Evolutionary conservation across 92 coral and sea anemone species (phyloP), one percentile per base, ranked within the genome.

Genomic region (Porites divaricata): DNA sequence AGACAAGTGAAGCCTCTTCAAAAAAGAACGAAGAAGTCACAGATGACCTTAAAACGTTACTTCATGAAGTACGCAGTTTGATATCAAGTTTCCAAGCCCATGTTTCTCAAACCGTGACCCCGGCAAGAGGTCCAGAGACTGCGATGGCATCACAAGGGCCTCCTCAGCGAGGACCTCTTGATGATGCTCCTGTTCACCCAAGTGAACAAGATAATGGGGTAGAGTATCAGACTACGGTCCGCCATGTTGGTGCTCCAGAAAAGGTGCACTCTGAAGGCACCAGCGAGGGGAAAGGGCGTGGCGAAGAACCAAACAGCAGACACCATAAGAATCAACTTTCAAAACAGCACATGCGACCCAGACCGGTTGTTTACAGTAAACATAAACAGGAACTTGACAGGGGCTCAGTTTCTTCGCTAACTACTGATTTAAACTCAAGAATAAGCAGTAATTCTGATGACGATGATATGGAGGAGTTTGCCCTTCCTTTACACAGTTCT

Each of bases 11-110:
- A 9, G 65, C 56, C 59, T 65, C 74, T 7, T 57, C 89, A 4
- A 67, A 13, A 67, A 76, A 73, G 67, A 81, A 81, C 88, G 83
- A 75, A 2, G 93, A 86, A 23, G 94, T 84, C 12, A 53, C 88
- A 50, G 87, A 91, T 10, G 98, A 94, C 77, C 90, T 94, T 57
- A 94, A 88, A 63, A 72, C 85, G 2, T 75, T 94, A 26, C 68
- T 94, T 15, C 90, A 84, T 52, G 98, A 94, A 72, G 95, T 94
- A 50, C 88, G 98, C 7, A 91, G 89, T 6, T 53, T 94, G 70
- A 92, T 94, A 63, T 87, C 84, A 54, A 92, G 92, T 63, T 94
- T 92, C 71, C 98, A 94, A 74, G 79, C 93, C 1, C 95, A 89
- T 75, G 87, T 87, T 1, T 83, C 84, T 53, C 85, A 91, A 75